These are phyloP conservation scores for Phyllotis vaccarum DNA, from an alignment of 2,797 vertebrate genomes.

Conservation along the genomic window DNA sequence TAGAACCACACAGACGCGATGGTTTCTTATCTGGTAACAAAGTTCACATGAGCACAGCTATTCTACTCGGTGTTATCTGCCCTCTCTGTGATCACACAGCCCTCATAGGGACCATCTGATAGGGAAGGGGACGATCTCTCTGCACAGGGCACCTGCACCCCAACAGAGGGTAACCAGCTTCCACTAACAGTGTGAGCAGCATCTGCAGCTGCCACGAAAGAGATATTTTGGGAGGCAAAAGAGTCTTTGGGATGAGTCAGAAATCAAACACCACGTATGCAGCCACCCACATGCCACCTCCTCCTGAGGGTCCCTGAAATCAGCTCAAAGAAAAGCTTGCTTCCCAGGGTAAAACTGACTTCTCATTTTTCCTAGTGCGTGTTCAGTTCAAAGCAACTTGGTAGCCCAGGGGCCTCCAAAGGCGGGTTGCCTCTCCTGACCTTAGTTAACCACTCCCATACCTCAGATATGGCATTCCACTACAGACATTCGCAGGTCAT, in stretches of 20 bases:
- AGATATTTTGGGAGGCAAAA: conserved; percentile 68
- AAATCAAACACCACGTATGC: conserved; percentile 55
- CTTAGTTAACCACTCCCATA: background rate
- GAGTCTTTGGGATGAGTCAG: conserved; percentile 68
- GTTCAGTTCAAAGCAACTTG: background rate
- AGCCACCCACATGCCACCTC: conserved; percentile 63
- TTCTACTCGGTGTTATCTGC: background rate
- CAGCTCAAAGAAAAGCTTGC: conserved; percentile 30
- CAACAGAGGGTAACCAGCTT: conserved; percentile 32
- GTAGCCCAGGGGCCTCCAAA: background rate
- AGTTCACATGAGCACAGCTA: background rate
- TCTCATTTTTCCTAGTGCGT: background rate
- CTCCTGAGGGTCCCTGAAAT: conserved; percentile 48
- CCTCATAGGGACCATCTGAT: background rate
- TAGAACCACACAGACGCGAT: background rate
- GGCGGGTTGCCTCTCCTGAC: background rate
- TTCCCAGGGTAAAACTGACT: conserved; percentile 10
- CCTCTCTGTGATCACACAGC: background rate
- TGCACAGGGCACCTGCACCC: background rate
- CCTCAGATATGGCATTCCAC: background rate
- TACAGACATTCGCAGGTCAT: background rate
- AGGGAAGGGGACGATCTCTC: background rate
- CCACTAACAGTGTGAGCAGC: conserved; percentile 36
- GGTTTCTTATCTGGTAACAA: background rate
- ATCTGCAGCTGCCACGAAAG: background rate